Evolutionary conservation across 2,113 vertebrate species (phyloP).

Genomic region (Anhinga rufa): DNA sequence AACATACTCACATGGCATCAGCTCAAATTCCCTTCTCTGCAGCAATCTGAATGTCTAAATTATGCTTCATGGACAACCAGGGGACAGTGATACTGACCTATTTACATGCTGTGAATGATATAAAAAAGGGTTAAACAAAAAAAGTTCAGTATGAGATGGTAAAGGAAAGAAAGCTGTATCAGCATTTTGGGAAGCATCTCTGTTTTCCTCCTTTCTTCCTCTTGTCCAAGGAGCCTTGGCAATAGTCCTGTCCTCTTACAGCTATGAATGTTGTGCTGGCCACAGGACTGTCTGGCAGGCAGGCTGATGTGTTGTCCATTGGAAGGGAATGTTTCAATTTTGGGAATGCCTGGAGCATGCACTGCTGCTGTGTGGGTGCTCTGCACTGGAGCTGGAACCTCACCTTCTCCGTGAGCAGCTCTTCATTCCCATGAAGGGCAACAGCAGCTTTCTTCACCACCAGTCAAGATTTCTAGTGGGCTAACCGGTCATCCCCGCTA

Average conservation of each 20-base stretch:
- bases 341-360: rapidly evolving
- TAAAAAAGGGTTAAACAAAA: not conserved
- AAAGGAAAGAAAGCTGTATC: not conserved
- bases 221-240: not conserved
- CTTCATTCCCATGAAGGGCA: not conserved
- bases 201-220: not conserved
- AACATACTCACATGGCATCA: not conserved
- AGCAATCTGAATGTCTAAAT: not conserved
- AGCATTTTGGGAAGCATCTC: not conserved
- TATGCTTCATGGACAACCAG: not conserved
- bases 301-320: not conserved
- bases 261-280: not conserved
- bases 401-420: not conserved
- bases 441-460: not conserved
- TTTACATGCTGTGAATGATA: not conserved
- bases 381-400: not conserved
- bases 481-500: not conserved
- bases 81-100: not conserved
- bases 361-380: not conserved
- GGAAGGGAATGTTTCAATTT: not conserved
- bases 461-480: not conserved
- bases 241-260: not conserved
- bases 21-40: not conserved
- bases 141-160: not conserved
- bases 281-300: not conserved